These are phyloP conservation scores for Nemopilema nomurai DNA, from an alignment of 30 jellyfish, hydroid and myxozoan species.

Conservation along the genomic window DNA sequence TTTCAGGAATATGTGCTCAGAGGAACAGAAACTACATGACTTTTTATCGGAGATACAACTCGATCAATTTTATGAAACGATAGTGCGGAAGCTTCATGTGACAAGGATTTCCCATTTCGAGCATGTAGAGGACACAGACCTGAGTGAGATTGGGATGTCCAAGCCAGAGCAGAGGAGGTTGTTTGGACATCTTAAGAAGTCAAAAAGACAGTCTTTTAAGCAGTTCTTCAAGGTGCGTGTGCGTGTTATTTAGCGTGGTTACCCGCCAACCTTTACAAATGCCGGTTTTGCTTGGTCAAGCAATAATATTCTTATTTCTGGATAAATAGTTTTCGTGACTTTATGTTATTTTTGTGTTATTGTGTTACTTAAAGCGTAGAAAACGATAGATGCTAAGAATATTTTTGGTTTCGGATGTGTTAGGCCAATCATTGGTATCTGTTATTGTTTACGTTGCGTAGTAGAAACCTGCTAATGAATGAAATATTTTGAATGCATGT, in stretches of 20 bases:
- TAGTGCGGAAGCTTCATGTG: slow-evolving; percentile 69
- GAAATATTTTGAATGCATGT: slow-evolving; percentile 29
- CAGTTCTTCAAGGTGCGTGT: slow-evolving; percentile 45
- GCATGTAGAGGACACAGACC: slow-evolving; percentile 84
- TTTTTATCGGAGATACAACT: slow-evolving; percentile 83
- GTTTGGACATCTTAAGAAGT: slow-evolving; percentile 73
- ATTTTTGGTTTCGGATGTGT: not conserved
- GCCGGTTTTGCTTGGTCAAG: not conserved
- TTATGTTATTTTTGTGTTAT: not conserved
- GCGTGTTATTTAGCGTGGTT: not conserved
- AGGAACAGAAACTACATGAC: slow-evolving; percentile 66
- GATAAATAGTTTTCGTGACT: not conserved
- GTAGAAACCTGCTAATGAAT: slow-evolving; percentile 29
- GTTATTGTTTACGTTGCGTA: slow-evolving; percentile 53
- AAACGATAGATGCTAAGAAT: not conserved
- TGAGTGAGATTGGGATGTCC: slow-evolving; percentile 85
- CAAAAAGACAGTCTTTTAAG: slow-evolving; percentile 50
- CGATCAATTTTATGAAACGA: slow-evolving; percentile 67
- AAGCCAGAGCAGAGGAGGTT: slow-evolving; percentile 93
- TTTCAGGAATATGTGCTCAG: slow-evolving; percentile 36
- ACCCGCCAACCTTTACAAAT: not conserved
- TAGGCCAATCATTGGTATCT: not conserved
- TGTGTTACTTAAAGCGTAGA: not conserved
- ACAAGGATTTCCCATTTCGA: slow-evolving; percentile 85
- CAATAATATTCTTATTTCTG: not conserved